phyloP scores from a whole-genome alignment of 2,888 invertebrate genomes.

The Halictus ligatus region DNA sequence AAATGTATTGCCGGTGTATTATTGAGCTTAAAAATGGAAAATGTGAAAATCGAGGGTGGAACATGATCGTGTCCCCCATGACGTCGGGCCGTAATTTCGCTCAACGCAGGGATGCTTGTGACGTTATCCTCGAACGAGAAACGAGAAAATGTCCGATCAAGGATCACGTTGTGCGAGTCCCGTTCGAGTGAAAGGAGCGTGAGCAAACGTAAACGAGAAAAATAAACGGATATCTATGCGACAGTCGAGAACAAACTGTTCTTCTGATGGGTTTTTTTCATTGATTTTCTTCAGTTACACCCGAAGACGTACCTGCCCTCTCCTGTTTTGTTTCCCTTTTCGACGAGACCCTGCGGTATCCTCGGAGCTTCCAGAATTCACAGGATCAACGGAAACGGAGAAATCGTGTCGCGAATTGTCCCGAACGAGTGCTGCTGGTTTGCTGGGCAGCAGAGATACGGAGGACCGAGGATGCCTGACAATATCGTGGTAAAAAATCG shows the following conservation, averaged over 20 bases:
- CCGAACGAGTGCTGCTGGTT: constrained; percentile 77
- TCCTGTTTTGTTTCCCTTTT: constrained; percentile 74
- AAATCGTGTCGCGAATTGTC: constrained; percentile 69
- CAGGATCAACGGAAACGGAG: constrained; percentile 59
- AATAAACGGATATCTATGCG: constrained; percentile 56
- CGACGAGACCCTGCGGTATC: constrained; percentile 68
- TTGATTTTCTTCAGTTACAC: constrained; percentile 69
- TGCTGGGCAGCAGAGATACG: constrained; percentile 50
- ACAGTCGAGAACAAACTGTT: constrained; percentile 40
- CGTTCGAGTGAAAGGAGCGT: constrained; percentile 51
- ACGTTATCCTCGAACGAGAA: not conserved
- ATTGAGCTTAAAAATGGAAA: constrained; percentile 40
- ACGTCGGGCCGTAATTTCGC: not conserved
- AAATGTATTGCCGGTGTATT: constrained; percentile 28
- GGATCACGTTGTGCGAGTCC: constrained; percentile 13
- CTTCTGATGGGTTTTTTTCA: not conserved
- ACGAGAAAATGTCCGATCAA: not conserved
- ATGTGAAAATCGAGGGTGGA: not conserved
- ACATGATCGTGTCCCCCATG: not conserved
- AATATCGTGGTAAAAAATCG: constrained; percentile 52
- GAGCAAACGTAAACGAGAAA: constrained; percentile 46
- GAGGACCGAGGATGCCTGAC: constrained; percentile 52
- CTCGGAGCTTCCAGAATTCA: constrained; percentile 61
- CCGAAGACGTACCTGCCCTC: constrained; percentile 75
- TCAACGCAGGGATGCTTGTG: not conserved